Base-by-base conservation (phyloP, 1,140 invertebrate species). In the Panonychus citri region DNA sequence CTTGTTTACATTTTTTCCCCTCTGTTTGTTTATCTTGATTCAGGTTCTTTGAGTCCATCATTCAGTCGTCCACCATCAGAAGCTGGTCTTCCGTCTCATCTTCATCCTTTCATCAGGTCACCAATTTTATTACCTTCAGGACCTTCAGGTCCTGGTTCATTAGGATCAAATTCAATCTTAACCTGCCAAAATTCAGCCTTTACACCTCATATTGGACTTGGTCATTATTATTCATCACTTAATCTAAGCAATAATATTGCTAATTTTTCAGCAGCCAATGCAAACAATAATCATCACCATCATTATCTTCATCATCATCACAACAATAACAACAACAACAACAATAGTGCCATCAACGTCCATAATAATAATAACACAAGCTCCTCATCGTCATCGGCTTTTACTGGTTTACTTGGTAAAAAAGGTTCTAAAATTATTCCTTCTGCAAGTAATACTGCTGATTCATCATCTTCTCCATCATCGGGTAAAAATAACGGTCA, bases 41-140 rank as follows among this genome's bases (percentile, higher is more conserved):
- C n/a, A 62, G 60, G 60, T 37, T 59, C 62, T 2, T 34, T 63
- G 5, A 63, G 62, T 60, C 62, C 62, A 26, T 53, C 64, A 34
- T 58, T 64, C n/a, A 61, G 63, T 46, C 54, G 4, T 17, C 37
- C 21, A 21, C 49, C 40, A 43, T 39, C 54, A 1, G 50, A 54
- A 13, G 56, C 59, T 15, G 48, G 52, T 21, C 61, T 62, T 3
- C 39, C 59, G n/a, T 28, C 49, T 17, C 61, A 61, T 37, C 53
- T 58, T 19, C 59, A 61, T 57, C 62, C 56, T n/a, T 46, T 54
- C 53, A 61, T 59, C 37, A 27, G 59, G 25, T 61, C 57, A 17
- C 55, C 55, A 8, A 46, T 56, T 39, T 19, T 58, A 15, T 39
- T 59, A 37, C 48, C 50, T 10, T 24, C 19, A 2, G 27, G 17